Base-by-base conservation (phyloP, 2,888 invertebrate species). In the Ellobium chinense region DNA sequence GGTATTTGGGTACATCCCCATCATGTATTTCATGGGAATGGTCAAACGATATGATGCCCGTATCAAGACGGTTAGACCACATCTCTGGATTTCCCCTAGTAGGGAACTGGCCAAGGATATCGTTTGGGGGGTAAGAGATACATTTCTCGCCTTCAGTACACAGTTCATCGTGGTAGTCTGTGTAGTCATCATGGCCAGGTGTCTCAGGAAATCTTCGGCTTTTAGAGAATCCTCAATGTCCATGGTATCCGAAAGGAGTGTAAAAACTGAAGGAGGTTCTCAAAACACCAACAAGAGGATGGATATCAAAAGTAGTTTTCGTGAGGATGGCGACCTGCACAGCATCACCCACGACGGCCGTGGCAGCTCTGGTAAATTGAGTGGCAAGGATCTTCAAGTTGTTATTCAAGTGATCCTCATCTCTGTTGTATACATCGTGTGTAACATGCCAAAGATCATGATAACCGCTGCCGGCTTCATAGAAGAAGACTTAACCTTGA, bases 361-460 rank as follows among this genome's bases (percentile, higher is more conserved):
- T n/a, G n/a, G n/a, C n/a, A n/a, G n/a, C n/a, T n/a, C n/a, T n/a
- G 3, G 21, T 21, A 78, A 39, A 29, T 60, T 70, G 0, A 39
- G 14, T 34, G 5, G 31, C 24, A 69, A 70, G 14, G 78, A 78
- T 18, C 4, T 69, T 3, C 62, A 36, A 7, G 69, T 78, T 37
- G 70, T 70, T 12, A 58, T 21, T 31, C 69, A 69, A 62, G 58
- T 78, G 37, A 60, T 69, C 1, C 58, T 69, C 5, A 78, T 70
- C 14, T 78, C 78, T 5, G 14, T 1, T 56, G 46, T 66, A 1
- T 77, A 56, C 68, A 68, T 77, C 18, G 56, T 66, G 14, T 78
- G 69, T 31, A 70, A 69, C 39, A 56, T 70, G 31, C 78, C 78
- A 1, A 69, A 69, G 60, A 37, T 78, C 34, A n/a, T 60, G 1